Conservation (phyloP, 2,797 vertebrate genomes). For the Sebastes taczanowskii region DNA sequence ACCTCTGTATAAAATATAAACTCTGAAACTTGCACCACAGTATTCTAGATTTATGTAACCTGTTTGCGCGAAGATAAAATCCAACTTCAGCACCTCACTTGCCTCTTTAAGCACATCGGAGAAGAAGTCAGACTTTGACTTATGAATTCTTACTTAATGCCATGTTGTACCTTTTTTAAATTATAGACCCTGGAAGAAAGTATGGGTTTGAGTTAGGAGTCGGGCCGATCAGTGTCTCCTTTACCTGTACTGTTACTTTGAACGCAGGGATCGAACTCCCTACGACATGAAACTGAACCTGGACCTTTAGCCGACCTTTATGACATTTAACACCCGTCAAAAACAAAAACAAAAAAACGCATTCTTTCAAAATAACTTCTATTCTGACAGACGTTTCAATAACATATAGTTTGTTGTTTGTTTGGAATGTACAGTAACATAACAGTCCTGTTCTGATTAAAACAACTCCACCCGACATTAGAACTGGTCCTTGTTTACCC, state of each 20-base stretch:
- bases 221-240: constrained; percentile 23
- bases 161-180: constrained; percentile 2
- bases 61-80: constrained; percentile 50
- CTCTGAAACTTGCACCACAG: constrained; percentile 69
- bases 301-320: constrained; percentile 7
- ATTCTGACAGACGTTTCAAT: constrained; percentile 10
- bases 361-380: not conserved
- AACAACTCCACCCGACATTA: constrained; percentile 1
- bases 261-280: constrained; percentile 7
- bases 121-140: not conserved
- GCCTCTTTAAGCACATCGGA: constrained; percentile 2
- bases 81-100: constrained; percentile 12
- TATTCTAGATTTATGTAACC: constrained; percentile 57
- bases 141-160: not conserved
- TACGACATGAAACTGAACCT: constrained; percentile 1
- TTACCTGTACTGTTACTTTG: constrained; percentile 38
- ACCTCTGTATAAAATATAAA: constrained; percentile 80
- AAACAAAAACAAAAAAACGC: not conserved
- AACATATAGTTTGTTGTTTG: constrained; percentile 19
- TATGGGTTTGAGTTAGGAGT: not conserved
- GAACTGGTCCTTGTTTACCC: not conserved
- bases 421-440: constrained; percentile 68
- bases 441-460: constrained; percentile 30
- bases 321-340: not conserved
- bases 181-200: constrained; percentile 11